Evolutionary conservation across 1,140 invertebrate genomes (phyloP), one percentile per base, ranked within the genome.

Genomic region (Phocides pigmalion): DNA sequence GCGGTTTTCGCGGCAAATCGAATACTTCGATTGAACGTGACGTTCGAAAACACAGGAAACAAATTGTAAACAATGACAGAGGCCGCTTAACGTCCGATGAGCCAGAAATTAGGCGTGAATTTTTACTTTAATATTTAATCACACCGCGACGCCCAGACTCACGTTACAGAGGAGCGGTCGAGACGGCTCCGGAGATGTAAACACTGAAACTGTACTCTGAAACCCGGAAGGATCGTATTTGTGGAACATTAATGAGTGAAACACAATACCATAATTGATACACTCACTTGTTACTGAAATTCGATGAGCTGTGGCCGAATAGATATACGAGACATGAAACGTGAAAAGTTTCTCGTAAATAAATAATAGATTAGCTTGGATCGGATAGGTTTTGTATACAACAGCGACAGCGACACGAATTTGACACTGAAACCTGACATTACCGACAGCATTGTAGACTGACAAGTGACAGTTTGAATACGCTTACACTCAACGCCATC

Each of bases 311-410:
- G 51, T 66, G 62, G 49, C 39, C 58, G 59, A 74, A 50, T 58
- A 73, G 62, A 77, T 78, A 66, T 66, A 73, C 66, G 69, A 79
- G 72, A 81, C 70, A 72, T 82, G 76, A 81, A 77, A 85, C 79
- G 22, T 80, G 78, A 81, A 85, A 87, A 88, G 78, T 86, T 87
- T 82, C 74, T 82, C 70, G 62, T 74, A 85, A 85, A 80, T 88
- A 84, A 89, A 88, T 87, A 89, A 87, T 88, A 87, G 81, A 90
- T 88, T 87, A 87, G 87, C 87, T 90, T 88, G 82, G 80, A 72
- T 84, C 74, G 74, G 78, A 73, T 84, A 79, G 72, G 78, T 79
- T 88, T 88, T 90, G 84, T 90, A 80, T 82, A 87, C 82, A 89
- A 83, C 71, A 81, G 66, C 64, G 73, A 74, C 66, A 68, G 64